These are phyloP conservation scores for Sphaeridia pumilis DNA, from an alignment of 2,888 invertebrate genomes.

Conservation along the genomic window DNA sequence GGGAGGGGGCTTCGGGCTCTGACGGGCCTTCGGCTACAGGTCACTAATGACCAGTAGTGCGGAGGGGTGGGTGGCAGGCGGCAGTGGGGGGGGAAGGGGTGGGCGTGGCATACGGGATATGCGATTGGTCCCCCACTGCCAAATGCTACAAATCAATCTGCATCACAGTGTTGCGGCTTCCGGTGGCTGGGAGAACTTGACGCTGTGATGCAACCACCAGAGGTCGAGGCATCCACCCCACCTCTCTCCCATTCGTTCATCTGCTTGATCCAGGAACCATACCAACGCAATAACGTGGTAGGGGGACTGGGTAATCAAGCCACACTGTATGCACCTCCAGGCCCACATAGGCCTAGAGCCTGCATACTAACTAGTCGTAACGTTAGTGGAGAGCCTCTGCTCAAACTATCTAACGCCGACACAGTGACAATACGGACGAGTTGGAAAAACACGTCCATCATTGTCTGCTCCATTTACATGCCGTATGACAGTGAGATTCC, in stretches of 20 bases:
- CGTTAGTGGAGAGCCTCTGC: not conserved
- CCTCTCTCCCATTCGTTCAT: too few species aligned
- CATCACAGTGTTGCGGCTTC: not conserved
- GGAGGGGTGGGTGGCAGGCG: not conserved
- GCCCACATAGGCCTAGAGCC: not conserved
- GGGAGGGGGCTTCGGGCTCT: not conserved
- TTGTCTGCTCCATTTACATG: not conserved
- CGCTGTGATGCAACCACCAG: not conserved
- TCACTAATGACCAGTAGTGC: too few species aligned
- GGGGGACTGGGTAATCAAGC: not conserved
- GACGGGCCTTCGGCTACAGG: not conserved
- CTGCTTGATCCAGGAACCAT: not conserved
- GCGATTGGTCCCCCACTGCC: not conserved
- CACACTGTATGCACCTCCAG: not conserved
- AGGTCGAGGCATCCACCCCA: too few species aligned
- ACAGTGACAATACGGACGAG: not conserved
- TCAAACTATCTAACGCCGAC: not conserved
- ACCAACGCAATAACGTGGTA: not conserved
- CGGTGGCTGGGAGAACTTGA: not conserved
- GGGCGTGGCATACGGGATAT: not conserved
- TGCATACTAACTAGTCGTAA: not conserved
- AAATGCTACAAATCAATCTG: not conserved
- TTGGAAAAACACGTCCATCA: not conserved
- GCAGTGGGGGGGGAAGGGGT: not conserved
- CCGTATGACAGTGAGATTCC: not conserved